Base-by-base conservation (phyloP, 2,888 invertebrate species). In the Sturmia bella region DNA sequence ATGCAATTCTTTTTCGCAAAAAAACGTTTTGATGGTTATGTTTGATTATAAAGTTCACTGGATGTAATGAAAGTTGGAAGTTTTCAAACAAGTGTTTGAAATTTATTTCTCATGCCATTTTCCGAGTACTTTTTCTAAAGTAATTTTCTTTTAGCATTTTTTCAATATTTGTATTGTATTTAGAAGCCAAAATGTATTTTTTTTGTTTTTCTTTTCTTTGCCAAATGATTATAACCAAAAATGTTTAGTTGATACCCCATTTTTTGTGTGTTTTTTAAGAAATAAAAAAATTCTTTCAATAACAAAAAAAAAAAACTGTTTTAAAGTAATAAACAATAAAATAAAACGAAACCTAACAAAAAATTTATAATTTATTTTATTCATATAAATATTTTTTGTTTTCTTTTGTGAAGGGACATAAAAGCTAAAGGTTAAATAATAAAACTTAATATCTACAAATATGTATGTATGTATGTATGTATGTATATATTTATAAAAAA, bases 191-290 rank as follows among this genome's bases (percentile, higher is more conserved):
- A 82, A 41, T 59, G 45, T 45, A 7, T 43, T 43, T 43, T 12
- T 57, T 57, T 57, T 59, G 39, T 41, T 81, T 37, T 82, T 83
- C 50, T 83, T 79, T 69, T 41, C 57, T 73, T 74, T 66, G 82
- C 82, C 82, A 80, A 79, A 79, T 79, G 78, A 73, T 79, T 79
- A 72, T 73, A 73, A 79, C 78, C 78, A 70, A 81, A 80, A 83
- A 68, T 52, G 37, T 83, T 32, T 80, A 54, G 74, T 56, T 82
- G 12, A 78, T 82, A 82, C 82, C 82, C 82, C 82, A 82, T 82
- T 82, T 64, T 80, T n/a, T 75, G 57, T 70, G 43, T 57, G 39
- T 74, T 64, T 41, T n/a, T 59, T 54, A 56, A 68, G 64, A 69
- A 73, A 68, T 17, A 39, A 54, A n/a, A 72, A 32, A 9, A 9